These are phyloP conservation scores for Ranitomeya variabilis DNA, from an alignment of 2,113 vertebrate species.

Conservation along the genomic window DNA sequence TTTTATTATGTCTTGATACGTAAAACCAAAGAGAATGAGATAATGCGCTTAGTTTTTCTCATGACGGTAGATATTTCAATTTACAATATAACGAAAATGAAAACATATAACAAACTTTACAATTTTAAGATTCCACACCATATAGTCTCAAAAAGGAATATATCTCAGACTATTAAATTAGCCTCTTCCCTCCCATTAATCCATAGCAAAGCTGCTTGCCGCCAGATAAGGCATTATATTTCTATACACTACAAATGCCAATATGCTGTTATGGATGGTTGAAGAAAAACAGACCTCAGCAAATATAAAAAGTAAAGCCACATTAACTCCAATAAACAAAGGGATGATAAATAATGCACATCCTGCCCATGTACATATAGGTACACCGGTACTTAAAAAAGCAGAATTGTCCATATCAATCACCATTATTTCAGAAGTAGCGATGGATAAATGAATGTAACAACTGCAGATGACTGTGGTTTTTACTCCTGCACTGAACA, in stretches of 20 bases:
- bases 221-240: background rate
- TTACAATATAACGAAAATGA: background rate
- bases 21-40: too few relatives aligned
- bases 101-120: background rate
- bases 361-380: background rate
- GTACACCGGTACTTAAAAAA: background rate
- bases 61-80: background rate
- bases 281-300: conserved; percentile 8
- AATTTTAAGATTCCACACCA: background rate
- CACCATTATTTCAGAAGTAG: background rate
- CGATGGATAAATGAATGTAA: background rate
- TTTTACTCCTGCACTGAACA: background rate
- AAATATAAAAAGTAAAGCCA: background rate
- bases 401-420: background rate
- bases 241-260: background rate
- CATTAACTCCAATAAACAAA: background rate
- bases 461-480: background rate
- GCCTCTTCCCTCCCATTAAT: background rate
- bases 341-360: background rate
- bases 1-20: too few relatives aligned
- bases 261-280: background rate
- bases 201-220: background rate
- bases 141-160: background rate
- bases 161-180: background rate
- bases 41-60: too few relatives aligned